These are phyloP conservation scores for Trypoxylus dichotomus DNA, from an alignment of 1,140 invertebrate species.

Conservation along the genomic window DNA sequence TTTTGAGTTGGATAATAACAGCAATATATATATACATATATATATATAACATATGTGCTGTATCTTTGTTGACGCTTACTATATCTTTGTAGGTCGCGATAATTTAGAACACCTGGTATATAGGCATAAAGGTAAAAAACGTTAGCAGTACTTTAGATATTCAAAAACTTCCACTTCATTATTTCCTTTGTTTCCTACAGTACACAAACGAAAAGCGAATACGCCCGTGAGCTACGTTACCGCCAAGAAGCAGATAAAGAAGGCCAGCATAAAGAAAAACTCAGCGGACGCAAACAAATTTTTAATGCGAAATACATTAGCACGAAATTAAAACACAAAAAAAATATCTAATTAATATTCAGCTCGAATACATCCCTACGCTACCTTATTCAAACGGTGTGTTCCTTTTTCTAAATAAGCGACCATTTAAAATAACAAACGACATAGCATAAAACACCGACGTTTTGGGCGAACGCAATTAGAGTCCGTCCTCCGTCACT, in stretches of 20 bases:
- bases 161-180: neutral
- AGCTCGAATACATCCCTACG: neutral
- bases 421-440: constrained; percentile 6
- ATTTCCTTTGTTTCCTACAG: neutral
- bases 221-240: neutral
- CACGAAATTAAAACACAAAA: constrained; percentile 6
- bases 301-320: neutral
- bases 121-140: neutral
- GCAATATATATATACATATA: too few species aligned
- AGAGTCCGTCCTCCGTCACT: neutral
- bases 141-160: neutral
- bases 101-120: too few species aligned
- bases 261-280: neutral
- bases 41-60: too few species aligned
- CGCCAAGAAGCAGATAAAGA: neutral
- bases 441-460: neutral
- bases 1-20: too few species aligned
- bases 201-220: neutral
- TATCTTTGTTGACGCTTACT: too few species aligned
- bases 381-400: neutral
- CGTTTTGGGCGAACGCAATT: neutral
- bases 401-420: constrained; percentile 1
- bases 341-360: constrained; percentile 4
- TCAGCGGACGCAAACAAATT: neutral
- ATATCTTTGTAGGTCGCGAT: too few species aligned